Evolutionary conservation across 2,888 invertebrate genomes (phyloP).

Genomic region (Silvanus unidentatus): DNA sequence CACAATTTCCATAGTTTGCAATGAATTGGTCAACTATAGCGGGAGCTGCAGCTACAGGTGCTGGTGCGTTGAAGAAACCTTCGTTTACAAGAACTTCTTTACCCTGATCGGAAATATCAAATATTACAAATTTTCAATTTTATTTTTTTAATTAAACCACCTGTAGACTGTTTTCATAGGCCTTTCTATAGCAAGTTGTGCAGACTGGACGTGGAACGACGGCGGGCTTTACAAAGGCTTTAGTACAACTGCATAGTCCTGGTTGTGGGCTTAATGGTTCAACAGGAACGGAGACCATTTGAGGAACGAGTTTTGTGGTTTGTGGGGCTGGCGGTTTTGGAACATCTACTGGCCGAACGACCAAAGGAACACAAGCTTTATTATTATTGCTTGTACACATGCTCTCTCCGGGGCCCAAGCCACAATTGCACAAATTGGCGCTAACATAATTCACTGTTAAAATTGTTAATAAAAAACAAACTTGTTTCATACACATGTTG

Average conservation of each 20-base stretch:
- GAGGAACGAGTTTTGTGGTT: constrained; percentile 14
- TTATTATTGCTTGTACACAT: constrained; percentile 15
- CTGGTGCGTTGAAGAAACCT: not conserved
- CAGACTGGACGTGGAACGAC: constrained; percentile 36
- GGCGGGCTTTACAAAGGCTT: constrained; percentile 40
- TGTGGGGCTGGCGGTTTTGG: constrained; percentile 23
- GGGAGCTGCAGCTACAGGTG: not conserved
- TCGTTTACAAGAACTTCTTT: not conserved
- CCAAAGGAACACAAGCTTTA: constrained; percentile 27
- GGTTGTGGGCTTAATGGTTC: constrained; percentile 28
- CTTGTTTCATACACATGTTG: no score
- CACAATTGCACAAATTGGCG: constrained; percentile 19
- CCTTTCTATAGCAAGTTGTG: constrained; percentile 13
- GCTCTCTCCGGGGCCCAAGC: constrained; percentile 32
- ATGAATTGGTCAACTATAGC: constrained; percentile 9
- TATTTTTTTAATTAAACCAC: no score
- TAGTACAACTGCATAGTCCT: constrained; percentile 35
- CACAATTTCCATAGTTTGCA: constrained; percentile 7
- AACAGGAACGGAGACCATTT: constrained; percentile 6
- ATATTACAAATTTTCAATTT: no score
- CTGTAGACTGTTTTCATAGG: no score
- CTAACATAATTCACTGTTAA: no score
- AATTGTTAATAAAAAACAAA: no score
- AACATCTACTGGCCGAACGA: constrained; percentile 36
- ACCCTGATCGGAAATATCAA: no score